Evolutionary conservation across 2,888 invertebrate genomes (phyloP).

Genomic region (Drosophila cyrtoloma): DNA sequence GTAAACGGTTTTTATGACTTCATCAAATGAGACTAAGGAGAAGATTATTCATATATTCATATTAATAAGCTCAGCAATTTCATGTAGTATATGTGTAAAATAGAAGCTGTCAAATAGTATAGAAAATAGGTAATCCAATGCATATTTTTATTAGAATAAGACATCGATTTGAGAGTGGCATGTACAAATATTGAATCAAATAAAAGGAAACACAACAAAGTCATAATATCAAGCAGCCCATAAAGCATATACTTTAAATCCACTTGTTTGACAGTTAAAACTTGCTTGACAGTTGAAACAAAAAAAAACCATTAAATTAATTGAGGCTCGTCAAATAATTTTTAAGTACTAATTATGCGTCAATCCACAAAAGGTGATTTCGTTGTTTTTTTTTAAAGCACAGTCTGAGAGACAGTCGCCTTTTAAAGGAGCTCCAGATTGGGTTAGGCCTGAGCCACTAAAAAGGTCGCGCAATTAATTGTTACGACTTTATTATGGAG

Average conservation of each 20-base stretch:
- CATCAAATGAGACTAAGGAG: not conserved
- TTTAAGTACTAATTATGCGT: constrained; percentile 74
- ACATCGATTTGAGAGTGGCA: not conserved
- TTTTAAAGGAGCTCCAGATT: constrained; percentile 21
- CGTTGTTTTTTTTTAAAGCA: constrained; percentile 34
- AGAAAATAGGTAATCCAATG: not conserved
- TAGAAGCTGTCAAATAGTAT: not conserved
- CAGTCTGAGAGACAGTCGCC: not conserved
- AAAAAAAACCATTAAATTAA: constrained; percentile 68
- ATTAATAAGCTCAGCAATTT: not conserved
- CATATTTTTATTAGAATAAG: not conserved
- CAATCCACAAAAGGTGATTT: constrained; percentile 55
- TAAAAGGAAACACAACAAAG: not conserved
- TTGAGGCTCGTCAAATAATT: constrained; percentile 77
- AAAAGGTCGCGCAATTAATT: constrained; percentile 83
- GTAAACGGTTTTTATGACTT: constrained; percentile 13
- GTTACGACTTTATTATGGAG: constrained; percentile 83
- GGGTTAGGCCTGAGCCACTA: constrained; percentile 28
- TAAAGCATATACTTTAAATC: constrained; percentile 18
- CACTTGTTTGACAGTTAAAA: constrained; percentile 34
- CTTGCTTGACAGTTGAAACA: constrained; percentile 31
- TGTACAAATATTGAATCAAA: not conserved
- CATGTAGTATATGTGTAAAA: not conserved
- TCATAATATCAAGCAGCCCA: not conserved
- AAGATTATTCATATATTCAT: not conserved